Percentiles rank a stretch among this genome's conserved stretches.
Conservation (phyloP, 2,888 invertebrate genomes). For the Oscheius sp. region DNA sequence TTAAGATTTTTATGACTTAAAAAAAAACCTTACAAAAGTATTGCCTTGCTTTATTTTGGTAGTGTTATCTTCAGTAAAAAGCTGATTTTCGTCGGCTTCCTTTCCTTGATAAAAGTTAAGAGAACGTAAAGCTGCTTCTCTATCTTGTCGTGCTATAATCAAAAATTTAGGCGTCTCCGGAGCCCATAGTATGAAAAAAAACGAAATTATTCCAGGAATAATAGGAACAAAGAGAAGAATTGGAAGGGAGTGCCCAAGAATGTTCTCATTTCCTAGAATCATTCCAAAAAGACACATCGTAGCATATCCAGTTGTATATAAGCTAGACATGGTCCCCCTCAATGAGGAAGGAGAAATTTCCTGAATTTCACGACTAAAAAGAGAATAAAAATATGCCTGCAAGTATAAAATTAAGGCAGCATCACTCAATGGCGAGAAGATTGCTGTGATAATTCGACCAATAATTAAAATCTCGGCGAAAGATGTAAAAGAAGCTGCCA, state of each 20-base stretch:
- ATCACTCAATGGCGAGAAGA: slow-evolving; percentile 66
- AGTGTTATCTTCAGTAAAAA: not conserved
- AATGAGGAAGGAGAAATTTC: slow-evolving; percentile 63
- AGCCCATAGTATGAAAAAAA: slow-evolving; percentile 54
- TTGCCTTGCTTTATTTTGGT: no score
- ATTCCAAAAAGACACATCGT: slow-evolving; percentile 66
- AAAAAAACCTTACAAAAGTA: no score
- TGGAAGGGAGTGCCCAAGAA: slow-evolving; percentile 56
- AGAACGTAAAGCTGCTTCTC: slow-evolving; percentile 45
- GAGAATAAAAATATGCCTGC: slow-evolving; percentile 39
- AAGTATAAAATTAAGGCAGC: slow-evolving; percentile 64
- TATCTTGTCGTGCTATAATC: slow-evolving; percentile 40
- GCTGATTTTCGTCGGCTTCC: slow-evolving; percentile 22
- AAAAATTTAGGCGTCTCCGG: slow-evolving; percentile 67
- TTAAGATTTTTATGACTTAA: no score
- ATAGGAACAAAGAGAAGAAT: slow-evolving; percentile 62
- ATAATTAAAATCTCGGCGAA: slow-evolving; percentile 45
- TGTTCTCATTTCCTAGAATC: slow-evolving; percentile 57
- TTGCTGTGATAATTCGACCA: slow-evolving; percentile 61
- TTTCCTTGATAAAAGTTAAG: slow-evolving; percentile 59
- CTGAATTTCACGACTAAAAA: slow-evolving; percentile 34
- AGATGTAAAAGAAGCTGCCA: slow-evolving; percentile 58
- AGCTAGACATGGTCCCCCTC: slow-evolving; percentile 62
- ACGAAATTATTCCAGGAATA: slow-evolving; percentile 57
- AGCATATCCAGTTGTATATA: slow-evolving; percentile 63